Base-by-base conservation (phyloP, 1,140 invertebrate genomes). In the Zaprionus davidi region DNA sequence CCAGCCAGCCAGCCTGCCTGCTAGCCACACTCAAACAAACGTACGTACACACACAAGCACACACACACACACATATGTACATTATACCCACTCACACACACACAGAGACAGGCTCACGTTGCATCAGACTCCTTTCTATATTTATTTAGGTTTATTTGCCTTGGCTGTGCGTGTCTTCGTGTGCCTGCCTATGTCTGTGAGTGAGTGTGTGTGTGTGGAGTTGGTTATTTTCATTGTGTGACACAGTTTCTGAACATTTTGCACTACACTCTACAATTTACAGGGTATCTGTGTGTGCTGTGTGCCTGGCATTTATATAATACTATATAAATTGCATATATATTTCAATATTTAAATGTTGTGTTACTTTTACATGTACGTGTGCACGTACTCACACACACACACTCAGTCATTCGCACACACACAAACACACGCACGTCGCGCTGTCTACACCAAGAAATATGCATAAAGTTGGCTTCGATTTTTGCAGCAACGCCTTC, bases 121-220 rank as follows among this genome's bases (percentile, higher is more conserved):
- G 83, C 83, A 82, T 79, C 76, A 79, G 83, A 83, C 78, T 74
- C 78, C 83, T 71, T 85, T 69, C 70, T 49, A 66, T 83, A 80
- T 86, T 88, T 83, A 86, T 88, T 88, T 86, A 77, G 79, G 78
- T 64, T 71, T 83, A 65, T 69, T 67, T 72, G 67, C 12, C 41
- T 57, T 71, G 63, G 57, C 31, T 66, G 44, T 58, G 46, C 28
- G 13, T 51, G 62, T 67, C 57, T 20, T 38, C 38, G 57, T 57
- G 56, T 58, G 11, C 34, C 9, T 31, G 51, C 31, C 31, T 34
- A 9, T 11, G 31, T 11, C 31, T 49, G 34, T 17, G 36, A 11
- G 28, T 28, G 6, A 7, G 28, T 28, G 24, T 28, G 62, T 46
- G 24, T 59, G 17, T 20, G 24, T 22, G 28, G 13, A 24, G 28